These are phyloP conservation scores for Mercenaria mercenaria DNA, from an alignment of 1,140 invertebrate species.

Conservation along the genomic window DNA sequence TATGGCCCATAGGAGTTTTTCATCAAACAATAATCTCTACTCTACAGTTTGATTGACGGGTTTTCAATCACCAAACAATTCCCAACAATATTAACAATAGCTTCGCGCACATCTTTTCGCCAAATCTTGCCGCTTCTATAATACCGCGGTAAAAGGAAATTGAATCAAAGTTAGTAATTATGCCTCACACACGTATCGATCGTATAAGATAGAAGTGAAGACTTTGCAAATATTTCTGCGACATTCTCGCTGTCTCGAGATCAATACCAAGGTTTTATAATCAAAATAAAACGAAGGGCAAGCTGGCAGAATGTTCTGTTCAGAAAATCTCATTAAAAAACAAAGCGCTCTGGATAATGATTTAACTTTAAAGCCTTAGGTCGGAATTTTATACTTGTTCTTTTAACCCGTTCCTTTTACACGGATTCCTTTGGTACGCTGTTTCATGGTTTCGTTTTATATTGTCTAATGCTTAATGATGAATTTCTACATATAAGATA, in stretches of 20 bases:
- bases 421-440: no score
- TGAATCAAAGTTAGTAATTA: slow-evolving; percentile 59
- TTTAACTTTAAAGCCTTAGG: no score
- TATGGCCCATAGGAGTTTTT: slow-evolving; percentile 47
- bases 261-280: not conserved
- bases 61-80: slow-evolving; percentile 48
- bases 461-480: no score
- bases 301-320: not conserved
- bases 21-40: slow-evolving; percentile 48
- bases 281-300: not conserved
- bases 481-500: no score
- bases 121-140: slow-evolving; percentile 27
- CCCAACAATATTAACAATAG: slow-evolving; percentile 38
- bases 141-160: slow-evolving; percentile 36
- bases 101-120: slow-evolving; percentile 27
- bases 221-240: slow-evolving; percentile 1
- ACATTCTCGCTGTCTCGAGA: not conserved
- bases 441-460: no score
- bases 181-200: slow-evolving; percentile 7
- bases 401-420: no score
- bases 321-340: no score
- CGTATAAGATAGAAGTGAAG: slow-evolving; percentile 4
- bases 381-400: no score
- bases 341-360: no score
- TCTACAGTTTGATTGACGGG: slow-evolving; percentile 51